Percentiles rank a stretch among this genome's conserved stretches.
Evolutionary conservation across 1,140 invertebrate genomes (phyloP).

Genomic region (Trinorchestia longiramus): DNA sequence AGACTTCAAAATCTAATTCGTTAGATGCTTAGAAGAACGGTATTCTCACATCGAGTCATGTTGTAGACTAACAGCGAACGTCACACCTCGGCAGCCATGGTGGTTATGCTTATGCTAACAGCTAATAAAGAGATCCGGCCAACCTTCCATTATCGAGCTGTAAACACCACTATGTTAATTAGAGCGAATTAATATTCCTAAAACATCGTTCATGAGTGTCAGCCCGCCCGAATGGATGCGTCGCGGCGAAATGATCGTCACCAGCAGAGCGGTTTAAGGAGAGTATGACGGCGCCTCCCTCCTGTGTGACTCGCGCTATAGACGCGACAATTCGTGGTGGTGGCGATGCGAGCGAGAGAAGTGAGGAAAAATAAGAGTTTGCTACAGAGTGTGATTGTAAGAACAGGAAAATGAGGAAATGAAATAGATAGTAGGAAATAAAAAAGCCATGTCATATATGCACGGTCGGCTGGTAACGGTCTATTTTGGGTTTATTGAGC

Average conservation of each 20-base stretch:
- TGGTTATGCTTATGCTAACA: constrained; percentile 47
- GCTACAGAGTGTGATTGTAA: no score
- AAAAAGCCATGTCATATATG: no score
- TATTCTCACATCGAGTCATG: neutral
- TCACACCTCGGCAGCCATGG: neutral
- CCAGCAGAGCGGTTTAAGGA: neutral
- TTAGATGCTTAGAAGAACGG: neutral
- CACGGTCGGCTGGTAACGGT: no score
- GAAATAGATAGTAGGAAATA: no score
- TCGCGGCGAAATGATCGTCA: neutral
- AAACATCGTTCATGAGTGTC: constrained; percentile 47
- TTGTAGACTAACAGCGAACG: neutral
- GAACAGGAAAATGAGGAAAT: no score
- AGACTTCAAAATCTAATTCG: neutral
- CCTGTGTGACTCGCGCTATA: neutral
- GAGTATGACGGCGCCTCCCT: neutral
- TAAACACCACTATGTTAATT: constrained; percentile 53
- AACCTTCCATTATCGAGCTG: constrained; percentile 38
- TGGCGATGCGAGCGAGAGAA: no score
- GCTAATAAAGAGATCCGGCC: constrained; percentile 39
- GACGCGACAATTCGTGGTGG: no score
- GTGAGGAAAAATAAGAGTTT: no score
- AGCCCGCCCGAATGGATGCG: constrained; percentile 22
- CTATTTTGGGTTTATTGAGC: no score
- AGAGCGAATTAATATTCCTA: constrained; percentile 42